Conservation (phyloP, 1,140 invertebrate species). For the Zophobas atratus region DNA sequence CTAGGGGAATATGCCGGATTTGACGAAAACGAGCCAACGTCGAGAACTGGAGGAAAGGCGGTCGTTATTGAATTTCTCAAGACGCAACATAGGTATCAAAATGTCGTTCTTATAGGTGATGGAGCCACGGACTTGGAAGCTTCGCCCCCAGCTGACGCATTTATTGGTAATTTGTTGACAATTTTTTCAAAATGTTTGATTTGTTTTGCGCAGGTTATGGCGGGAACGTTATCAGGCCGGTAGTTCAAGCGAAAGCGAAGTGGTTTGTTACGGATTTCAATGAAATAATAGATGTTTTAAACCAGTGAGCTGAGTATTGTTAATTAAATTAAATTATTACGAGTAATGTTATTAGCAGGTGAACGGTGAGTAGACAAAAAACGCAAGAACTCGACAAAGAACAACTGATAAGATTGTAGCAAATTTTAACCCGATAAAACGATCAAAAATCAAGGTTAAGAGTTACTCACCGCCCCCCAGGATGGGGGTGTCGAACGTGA, state of each 20-base stretch:
- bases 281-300: constrained; percentile 75
- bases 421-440: too few species aligned
- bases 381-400: too few species aligned
- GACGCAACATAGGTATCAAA: constrained; percentile 81
- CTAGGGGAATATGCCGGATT: constrained; percentile 95
- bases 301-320: too few species aligned
- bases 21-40: constrained; percentile 91
- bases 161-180: constrained; percentile 81
- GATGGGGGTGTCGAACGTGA: too few species aligned
- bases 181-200: constrained; percentile 25
- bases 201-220: constrained; percentile 85
- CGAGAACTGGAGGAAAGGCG: constrained; percentile 90
- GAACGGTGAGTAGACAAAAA: too few species aligned
- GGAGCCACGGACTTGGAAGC: constrained; percentile 97
- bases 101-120: constrained; percentile 94
- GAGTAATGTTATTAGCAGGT: too few species aligned
- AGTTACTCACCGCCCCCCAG: too few species aligned
- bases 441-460: too few species aligned
- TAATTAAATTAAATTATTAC: too few species aligned
- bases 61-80: constrained; percentile 88
- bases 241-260: constrained; percentile 84
- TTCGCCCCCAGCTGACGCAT: constrained; percentile 91
- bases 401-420: too few species aligned
- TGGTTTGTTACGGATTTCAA: constrained; percentile 96
- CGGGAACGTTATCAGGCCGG: constrained; percentile 91